These are phyloP conservation scores for Pocillopora damicornis DNA, from an alignment of 64 coral and sea anemone genomes.

Conservation along the genomic window DNA sequence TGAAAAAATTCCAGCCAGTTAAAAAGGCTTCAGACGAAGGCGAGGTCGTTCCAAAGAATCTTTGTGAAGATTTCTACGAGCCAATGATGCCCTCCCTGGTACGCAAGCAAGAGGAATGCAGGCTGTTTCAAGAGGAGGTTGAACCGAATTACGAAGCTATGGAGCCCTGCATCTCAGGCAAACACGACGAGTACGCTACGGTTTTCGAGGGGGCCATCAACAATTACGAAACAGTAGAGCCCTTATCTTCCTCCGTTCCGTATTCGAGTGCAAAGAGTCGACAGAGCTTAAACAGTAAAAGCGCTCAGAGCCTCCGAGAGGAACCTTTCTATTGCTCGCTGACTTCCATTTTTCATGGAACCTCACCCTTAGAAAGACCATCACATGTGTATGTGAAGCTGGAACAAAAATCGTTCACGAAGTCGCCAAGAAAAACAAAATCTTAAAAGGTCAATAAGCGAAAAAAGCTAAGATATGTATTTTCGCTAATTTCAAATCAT, in stretches of 20 bases:
- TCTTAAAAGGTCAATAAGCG: background rate
- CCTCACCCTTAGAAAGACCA: background rate
- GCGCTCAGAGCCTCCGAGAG: background rate
- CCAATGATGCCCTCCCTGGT: background rate
- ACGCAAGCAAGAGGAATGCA: background rate
- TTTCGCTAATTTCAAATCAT: no score
- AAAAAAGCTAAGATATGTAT: background rate
- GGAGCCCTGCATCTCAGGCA: background rate
- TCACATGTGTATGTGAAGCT: background rate
- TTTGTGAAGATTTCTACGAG: background rate
- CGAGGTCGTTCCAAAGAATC: no score
- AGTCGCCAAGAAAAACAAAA: background rate
- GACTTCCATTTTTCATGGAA: background rate
- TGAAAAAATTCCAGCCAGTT: no score
- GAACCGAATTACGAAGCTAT: background rate
- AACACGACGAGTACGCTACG: background rate
- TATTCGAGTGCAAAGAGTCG: background rate
- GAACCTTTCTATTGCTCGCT: background rate
- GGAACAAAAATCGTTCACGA: background rate
- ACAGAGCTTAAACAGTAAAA: background rate
- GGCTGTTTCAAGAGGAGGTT: background rate
- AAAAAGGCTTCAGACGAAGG: no score
- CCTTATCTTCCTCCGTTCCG: background rate
- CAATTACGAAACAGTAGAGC: background rate
- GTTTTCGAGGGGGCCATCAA: background rate